Base-by-base conservation (phyloP, 1,140 invertebrate species). In the Drosophila triauraria region DNA sequence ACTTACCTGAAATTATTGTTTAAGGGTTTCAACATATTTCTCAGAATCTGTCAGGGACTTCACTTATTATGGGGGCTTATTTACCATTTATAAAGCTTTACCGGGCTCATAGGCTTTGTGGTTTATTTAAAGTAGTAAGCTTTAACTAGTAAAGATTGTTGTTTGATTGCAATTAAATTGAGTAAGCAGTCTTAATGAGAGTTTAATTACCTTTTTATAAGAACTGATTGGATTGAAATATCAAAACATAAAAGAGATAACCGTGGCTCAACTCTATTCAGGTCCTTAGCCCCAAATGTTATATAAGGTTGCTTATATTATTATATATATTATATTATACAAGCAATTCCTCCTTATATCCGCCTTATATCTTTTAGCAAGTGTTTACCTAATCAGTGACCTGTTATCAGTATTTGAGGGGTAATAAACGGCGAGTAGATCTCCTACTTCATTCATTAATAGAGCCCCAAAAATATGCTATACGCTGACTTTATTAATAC, bases 381-480 rank as follows among this genome's bases (percentile, higher is more conserved):
- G 7, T 15, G 17, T 23, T 56, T 0, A 56, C 13, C 6, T 15
- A 23, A 38, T 53, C 13, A 56, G 17, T 38, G 12, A 38, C 12
- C 12, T 38, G 8, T 38, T 40, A 40, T 40, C 53, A n/a, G 10
- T 56, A 25, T 56, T n/a, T 10, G 1, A 25, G 32, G 13, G 4
- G 42, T 43, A 43, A n/a, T 8, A n/a, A 43, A 43, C 15, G 6
- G 0, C 15, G 13, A 40, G 20, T n/a, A n/a, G 17, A 13, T n/a
- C 32, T 56, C 23, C 17, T 53, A 20, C 3, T 40, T 56, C 13
- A 38, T 56, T 56, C 53, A 40, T 40, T 7, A 6, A 15, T 23
- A n/a, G 9, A 38, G 32, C 20, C 43, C 64, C 32, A 42, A 50
- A 65, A 68, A 38, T 68, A 68, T 42, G 58, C 64, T 17, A 48